Conservation (phyloP, 2,888 invertebrate genomes). For the Campoplex nolae region DNA sequence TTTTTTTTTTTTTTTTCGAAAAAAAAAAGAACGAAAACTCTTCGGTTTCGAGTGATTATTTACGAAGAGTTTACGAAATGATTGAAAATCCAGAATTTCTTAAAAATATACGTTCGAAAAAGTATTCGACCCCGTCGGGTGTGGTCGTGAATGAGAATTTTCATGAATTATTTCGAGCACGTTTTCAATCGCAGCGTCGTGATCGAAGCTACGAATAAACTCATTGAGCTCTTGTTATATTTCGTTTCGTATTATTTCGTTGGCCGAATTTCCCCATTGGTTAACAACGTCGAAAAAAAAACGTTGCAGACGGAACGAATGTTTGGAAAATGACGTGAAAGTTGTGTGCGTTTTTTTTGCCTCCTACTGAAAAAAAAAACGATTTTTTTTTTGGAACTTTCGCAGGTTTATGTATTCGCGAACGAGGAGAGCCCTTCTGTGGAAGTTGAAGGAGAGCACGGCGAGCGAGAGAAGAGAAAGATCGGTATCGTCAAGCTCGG, state of each 20-base stretch:
- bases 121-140: constrained; percentile 4
- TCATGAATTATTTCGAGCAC: constrained; percentile 68
- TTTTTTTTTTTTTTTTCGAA: neutral
- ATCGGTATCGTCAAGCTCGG: constrained; percentile 90
- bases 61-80: constrained; percentile 1
- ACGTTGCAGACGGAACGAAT: neutral
- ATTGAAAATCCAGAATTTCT: neutral
- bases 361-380: constrained; percentile 22
- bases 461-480: constrained; percentile 90
- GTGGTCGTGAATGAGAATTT: constrained; percentile 20
- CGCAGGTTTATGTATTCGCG: constrained; percentile 81
- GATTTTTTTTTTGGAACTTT: constrained; percentile 25
- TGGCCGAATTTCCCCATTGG: constrained; percentile 35
- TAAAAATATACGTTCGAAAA: constrained; percentile 3
- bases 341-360: neutral
- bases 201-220: constrained; percentile 50
- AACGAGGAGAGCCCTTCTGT: constrained; percentile 84
- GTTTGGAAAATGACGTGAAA: constrained; percentile 40
- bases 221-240: constrained; percentile 23
- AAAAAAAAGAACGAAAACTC: neutral
- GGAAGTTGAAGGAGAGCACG: constrained; percentile 86
- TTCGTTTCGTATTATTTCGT: constrained; percentile 31
- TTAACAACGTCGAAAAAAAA: neutral
- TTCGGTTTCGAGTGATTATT: neutral
- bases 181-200: constrained; percentile 56